Base-by-base conservation (phyloP, 2,888 invertebrate species). In the Tetropium fuscum region DNA sequence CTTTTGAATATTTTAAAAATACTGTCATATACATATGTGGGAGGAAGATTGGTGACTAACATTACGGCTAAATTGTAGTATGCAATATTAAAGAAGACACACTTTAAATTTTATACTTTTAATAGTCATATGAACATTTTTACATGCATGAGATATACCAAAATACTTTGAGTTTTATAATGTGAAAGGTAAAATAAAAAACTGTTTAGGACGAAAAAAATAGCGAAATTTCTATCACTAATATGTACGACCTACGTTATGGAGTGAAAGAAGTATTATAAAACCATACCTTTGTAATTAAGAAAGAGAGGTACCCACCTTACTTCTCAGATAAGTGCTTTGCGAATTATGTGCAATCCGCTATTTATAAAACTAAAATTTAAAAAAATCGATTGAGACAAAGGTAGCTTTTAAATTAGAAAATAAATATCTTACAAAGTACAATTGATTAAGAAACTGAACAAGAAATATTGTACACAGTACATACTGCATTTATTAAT, bases 51-150 rank as follows among this genome's bases (percentile, higher is more conserved):
- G n/a, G n/a, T n/a, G n/a, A n/a, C n/a, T n/a, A n/a, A n/a, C n/a
- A n/a, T n/a, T n/a, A n/a, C n/a, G n/a, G n/a, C n/a, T n/a, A n/a
- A n/a, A n/a, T n/a, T n/a, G n/a, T n/a, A n/a, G n/a, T n/a, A n/a
- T n/a, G n/a, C n/a, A n/a, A n/a, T n/a, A 18, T 38, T 16, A 27
- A 38, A 40, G 38, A 11, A 51, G 11, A 51, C 51, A 25, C 40
- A 11, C 16, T 3, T 6, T 8, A 27, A 22, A 18, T 40, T 51
- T 51, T 49, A 15, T 40, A 45, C 45, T 69, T 74, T 73, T 74
- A 72, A 77, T 79, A 76, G 71, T 78, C 75, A 76, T 79, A 80
- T 80, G 78, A 79, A 80, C 80, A 80, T 79, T 79, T 80, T 80
- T 80, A 80, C 80, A 80, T 79, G 78, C 78, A 78, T 73, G 71